phyloP scores from a whole-genome alignment of 1,140 invertebrate species.

The Atta texana region DNA sequence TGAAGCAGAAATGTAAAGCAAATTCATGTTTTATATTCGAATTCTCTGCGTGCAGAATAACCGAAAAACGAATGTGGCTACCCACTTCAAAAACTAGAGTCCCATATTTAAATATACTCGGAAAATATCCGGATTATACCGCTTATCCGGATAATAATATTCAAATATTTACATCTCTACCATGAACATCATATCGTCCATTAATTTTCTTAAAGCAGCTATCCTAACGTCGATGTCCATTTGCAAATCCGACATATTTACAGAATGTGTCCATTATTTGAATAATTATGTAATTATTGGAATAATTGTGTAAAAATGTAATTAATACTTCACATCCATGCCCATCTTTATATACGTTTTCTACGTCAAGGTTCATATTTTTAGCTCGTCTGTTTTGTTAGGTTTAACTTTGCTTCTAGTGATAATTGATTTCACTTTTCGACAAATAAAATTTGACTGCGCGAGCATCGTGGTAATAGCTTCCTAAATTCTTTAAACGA shows the following conservation, averaged over 20 bases:
- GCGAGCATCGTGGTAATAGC: not conserved
- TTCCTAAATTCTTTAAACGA: not conserved
- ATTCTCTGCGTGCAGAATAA: not conserved
- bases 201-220: not conserved
- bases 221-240: not conserved
- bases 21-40: not conserved
- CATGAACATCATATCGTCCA: not conserved
- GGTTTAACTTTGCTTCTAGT: not conserved
- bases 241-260: conserved; percentile 1
- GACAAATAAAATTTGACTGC: not conserved
- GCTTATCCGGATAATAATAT: not conserved
- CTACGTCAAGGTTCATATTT: not conserved
- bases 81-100: not conserved
- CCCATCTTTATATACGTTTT: not conserved
- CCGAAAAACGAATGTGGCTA: not conserved
- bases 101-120: not conserved
- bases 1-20: not conserved
- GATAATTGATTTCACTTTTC: not conserved
- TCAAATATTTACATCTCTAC: not conserved
- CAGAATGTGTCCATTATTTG: not conserved
- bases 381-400: not conserved
- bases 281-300: not conserved
- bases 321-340: not conserved
- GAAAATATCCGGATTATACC: not conserved
- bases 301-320: not conserved